These are phyloP conservation scores for Patagioenas fasciata DNA, from an alignment of 2,113 vertebrate species.

Conservation along the genomic window DNA sequence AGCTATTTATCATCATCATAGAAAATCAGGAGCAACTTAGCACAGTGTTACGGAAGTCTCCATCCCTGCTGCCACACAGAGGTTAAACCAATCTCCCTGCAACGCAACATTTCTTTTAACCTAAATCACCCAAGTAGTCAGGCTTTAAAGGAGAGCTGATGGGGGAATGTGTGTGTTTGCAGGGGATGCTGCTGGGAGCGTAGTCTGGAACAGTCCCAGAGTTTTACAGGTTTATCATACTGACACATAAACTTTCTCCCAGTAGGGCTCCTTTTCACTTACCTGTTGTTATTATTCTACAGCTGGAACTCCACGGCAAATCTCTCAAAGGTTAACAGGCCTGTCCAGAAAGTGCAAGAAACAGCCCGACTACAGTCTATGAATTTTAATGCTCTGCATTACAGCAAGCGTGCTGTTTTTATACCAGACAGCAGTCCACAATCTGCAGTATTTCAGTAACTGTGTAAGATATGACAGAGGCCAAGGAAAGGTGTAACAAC, in stretches of 20 bases:
- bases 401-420: conserved; percentile 65
- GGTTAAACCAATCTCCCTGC: background rate
- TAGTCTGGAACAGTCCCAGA: background rate
- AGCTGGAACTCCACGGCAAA: conserved; percentile 7
- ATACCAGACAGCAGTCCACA: conserved; percentile 22
- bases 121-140: background rate
- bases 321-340: conserved; percentile 64
- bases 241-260: conserved; percentile 1
- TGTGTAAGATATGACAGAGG: conserved; percentile 54
- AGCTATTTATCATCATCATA: background rate
- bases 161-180: background rate
- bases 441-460: conserved; percentile 26
- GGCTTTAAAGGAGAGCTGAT: background rate
- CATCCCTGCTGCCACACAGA: background rate
- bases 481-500: conserved; percentile 44
- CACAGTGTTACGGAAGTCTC: background rate
- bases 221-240: conserved; percentile 35
- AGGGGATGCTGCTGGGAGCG: background rate
- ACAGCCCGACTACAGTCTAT: conserved; percentile 9
- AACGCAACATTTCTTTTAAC: background rate
- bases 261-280: conserved; percentile 4
- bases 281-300: conserved; percentile 44
- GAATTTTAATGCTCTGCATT: conserved; percentile 68
- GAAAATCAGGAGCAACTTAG: background rate
- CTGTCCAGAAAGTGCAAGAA: conserved; percentile 39